Conservation (phyloP, 2,888 invertebrate species). For the Dinocampus coccinellae region DNA sequence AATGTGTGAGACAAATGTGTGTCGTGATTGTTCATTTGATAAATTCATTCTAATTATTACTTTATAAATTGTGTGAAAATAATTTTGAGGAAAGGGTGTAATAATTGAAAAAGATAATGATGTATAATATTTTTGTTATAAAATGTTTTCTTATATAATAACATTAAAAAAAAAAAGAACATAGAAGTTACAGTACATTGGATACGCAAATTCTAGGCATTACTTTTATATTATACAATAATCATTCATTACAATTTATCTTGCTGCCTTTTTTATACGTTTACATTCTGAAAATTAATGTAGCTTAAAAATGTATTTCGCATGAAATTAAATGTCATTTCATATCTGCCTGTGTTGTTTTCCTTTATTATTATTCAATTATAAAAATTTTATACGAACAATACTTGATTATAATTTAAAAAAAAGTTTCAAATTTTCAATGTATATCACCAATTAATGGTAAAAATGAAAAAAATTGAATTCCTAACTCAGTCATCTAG, state of each 20-base stretch:
- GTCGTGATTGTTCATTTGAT: background rate
- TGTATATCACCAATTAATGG: constrained; percentile 35
- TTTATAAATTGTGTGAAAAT: background rate
- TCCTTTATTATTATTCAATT: constrained; percentile 7
- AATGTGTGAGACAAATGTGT: background rate
- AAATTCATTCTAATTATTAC: background rate
- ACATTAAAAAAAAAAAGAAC: constrained; percentile 55
- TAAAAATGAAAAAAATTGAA: constrained; percentile 48
- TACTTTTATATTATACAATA: constrained; percentile 61
- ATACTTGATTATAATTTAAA: constrained; percentile 28
- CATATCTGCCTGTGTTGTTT: background rate
- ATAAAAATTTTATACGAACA: constrained; percentile 31
- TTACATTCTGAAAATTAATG: constrained; percentile 53
- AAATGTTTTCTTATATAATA: constrained; percentile 68
- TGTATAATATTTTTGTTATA: constrained; percentile 54
- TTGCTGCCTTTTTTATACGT: constrained; percentile 46
- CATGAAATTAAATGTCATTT: constrained; percentile 53
- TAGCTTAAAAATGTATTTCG: constrained; percentile 54
- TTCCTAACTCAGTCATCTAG: constrained; percentile 53
- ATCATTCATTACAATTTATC: constrained; percentile 54
- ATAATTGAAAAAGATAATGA: constrained; percentile 13
- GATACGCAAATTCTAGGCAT: constrained; percentile 65
- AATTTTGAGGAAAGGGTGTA: background rate
- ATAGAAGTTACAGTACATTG: constrained; percentile 64
- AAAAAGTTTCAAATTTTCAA: constrained; percentile 46